Conservation (phyloP, 2,113 vertebrate species). For the Todiramphus chloris region DNA sequence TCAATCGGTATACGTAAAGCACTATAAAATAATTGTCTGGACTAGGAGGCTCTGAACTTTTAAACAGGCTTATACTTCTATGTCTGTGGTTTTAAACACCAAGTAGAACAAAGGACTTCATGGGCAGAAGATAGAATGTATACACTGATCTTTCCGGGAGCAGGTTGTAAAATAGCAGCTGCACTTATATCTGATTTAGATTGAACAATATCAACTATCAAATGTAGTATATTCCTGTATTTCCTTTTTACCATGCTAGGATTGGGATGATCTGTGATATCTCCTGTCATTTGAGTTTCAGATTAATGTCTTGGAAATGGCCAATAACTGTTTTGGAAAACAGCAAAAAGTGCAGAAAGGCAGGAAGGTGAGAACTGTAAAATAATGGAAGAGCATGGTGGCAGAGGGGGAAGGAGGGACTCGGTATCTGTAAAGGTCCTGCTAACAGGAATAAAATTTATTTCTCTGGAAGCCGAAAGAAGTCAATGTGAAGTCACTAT, state of each 20-base stretch:
- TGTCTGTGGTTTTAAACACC: neutral
- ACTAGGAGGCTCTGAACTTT: neutral
- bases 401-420: neutral
- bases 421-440: neutral
- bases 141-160: neutral
- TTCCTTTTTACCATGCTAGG: neutral
- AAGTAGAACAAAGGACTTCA: neutral
- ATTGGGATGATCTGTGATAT: neutral
- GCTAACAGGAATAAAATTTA: neutral
- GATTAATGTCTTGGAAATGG: neutral
- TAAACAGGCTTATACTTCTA: neutral
- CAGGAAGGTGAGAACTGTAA: neutral
- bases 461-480: neutral
- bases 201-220: neutral
- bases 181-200: neutral
- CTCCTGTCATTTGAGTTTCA: neutral
- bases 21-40: neutral
- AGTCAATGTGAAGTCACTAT: neutral
- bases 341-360: neutral
- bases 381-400: neutral
- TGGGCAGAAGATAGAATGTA: neutral
- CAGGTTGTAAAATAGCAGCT: neutral
- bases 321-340: neutral
- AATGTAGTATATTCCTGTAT: neutral
- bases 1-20: neutral